These are phyloP conservation scores for Crocallis elinguaria DNA, from an alignment of 2,888 invertebrate species.

Conservation along the genomic window DNA sequence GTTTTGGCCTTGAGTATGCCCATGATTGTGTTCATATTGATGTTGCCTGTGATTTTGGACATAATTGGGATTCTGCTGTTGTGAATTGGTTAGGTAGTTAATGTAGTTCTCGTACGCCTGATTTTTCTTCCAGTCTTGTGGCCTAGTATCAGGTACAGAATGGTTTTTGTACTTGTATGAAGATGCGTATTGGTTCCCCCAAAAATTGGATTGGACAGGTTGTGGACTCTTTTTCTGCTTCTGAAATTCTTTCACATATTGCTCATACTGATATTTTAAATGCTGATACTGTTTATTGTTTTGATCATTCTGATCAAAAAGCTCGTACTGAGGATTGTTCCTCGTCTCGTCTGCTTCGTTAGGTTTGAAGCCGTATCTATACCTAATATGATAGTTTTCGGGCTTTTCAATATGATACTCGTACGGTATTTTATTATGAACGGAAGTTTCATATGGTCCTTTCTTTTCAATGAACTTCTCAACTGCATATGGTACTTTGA, in stretches of 20 bases:
- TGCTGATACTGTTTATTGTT: constrained; percentile 25
- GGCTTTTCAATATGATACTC: constrained; percentile 60
- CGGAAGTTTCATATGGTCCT: constrained; percentile 84
- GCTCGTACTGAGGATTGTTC: constrained; percentile 38
- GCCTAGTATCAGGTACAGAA: constrained; percentile 41
- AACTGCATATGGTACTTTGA: constrained; percentile 56
- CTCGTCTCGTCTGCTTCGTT: constrained; percentile 37
- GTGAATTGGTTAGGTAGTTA: constrained; percentile 49
- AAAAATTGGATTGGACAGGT: constrained; percentile 51
- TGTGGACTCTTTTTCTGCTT: constrained; percentile 12
- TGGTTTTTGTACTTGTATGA: constrained; percentile 68
- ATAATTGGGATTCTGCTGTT: constrained; percentile 54
- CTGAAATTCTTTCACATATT: constrained; percentile 11
- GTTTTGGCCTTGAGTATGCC: neutral
- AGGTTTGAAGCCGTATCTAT: constrained; percentile 18
- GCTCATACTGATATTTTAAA: constrained; percentile 19
- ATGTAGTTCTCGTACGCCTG: constrained; percentile 46
- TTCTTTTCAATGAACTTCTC: constrained; percentile 82
- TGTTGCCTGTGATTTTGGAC: constrained; percentile 24
- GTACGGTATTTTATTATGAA: constrained; percentile 80
- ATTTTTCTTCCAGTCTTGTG: constrained; percentile 11
- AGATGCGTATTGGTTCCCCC: constrained; percentile 73
- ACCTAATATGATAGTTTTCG: constrained; percentile 7
- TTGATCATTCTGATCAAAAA: constrained; percentile 28
- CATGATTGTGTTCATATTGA: neutral